Evolutionary conservation across 1,140 invertebrate species (phyloP).

Genomic region (Augochlora pura): DNA sequence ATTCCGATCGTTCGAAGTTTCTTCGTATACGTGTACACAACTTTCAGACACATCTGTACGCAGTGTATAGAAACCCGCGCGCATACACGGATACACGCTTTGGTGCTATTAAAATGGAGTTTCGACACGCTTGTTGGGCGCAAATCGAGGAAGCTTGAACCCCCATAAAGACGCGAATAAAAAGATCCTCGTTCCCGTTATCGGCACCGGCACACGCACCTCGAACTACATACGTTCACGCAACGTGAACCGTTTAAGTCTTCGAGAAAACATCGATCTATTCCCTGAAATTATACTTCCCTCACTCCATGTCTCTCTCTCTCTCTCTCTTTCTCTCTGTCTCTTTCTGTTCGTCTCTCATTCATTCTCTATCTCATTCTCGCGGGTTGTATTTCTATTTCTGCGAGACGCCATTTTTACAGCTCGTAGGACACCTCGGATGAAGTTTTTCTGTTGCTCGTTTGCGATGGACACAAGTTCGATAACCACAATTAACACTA

Average conservation of each 20-base stretch:
- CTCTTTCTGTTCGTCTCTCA: slow-evolving; percentile 24
- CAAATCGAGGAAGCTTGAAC: slow-evolving; percentile 8
- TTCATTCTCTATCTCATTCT: slow-evolving; percentile 16
- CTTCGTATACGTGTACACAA: neutral
- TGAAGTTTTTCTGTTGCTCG: slow-evolving; percentile 12
- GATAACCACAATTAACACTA: neutral
- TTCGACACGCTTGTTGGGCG: neutral
- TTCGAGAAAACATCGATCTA: slow-evolving; percentile 32
- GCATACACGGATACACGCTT: slow-evolving; percentile 40
- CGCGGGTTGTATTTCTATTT: slow-evolving; percentile 38
- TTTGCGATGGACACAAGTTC: slow-evolving; percentile 24
- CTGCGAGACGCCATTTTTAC: slow-evolving; percentile 60
- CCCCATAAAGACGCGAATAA: slow-evolving; percentile 10
- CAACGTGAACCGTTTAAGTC: slow-evolving; percentile 29
- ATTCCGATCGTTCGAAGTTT: neutral
- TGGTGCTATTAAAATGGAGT: slow-evolving; percentile 39
- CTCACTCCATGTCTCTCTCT: slow-evolving; percentile 26
- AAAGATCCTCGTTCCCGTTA: slow-evolving; percentile 32
- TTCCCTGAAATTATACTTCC: slow-evolving; percentile 1
- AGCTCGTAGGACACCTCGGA: slow-evolving; percentile 53
- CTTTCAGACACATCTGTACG: neutral
- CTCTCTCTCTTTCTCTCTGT: slow-evolving; percentile 33
- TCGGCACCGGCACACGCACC: slow-evolving; percentile 31
- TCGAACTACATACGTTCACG: slow-evolving; percentile 17
- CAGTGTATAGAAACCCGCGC: slow-evolving; percentile 13